These are phyloP conservation scores for Verasper variegatus DNA, from an alignment of 2,113 vertebrate species.

Conservation along the genomic window DNA sequence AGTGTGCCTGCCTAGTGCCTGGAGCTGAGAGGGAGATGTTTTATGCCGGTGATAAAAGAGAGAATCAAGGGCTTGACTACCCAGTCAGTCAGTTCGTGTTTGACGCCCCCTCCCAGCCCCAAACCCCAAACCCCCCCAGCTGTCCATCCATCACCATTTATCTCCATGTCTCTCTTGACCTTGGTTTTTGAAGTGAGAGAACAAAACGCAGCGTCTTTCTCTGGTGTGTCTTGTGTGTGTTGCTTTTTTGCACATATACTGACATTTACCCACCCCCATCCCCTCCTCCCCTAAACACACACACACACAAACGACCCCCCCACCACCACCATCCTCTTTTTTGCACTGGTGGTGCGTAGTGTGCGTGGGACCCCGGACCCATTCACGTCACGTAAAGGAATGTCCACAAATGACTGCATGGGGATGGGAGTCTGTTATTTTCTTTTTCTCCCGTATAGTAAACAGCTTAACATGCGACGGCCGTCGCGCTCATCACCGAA, in stretches of 20 bases:
- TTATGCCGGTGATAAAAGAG: constrained; percentile 8
- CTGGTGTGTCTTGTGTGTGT: constrained; percentile 47
- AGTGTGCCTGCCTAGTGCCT: constrained; percentile 2
- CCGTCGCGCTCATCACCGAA: constrained; percentile 46
- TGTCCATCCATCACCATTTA: constrained; percentile 32
- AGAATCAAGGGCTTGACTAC: constrained; percentile 8
- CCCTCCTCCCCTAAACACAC: no score
- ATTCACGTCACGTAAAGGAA: constrained; percentile 69
- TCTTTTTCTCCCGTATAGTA: constrained; percentile 32
- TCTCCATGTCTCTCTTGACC: constrained; percentile 48
- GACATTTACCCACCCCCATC: not conserved
- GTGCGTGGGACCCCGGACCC: constrained; percentile 55
- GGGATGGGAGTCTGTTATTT: not conserved
- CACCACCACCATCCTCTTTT: not conserved
- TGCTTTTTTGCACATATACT: constrained; percentile 25
- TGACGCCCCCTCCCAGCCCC: not conserved
- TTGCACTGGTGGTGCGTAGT: constrained; percentile 52
- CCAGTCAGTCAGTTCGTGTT: not conserved
- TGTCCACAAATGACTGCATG: constrained; percentile 37
- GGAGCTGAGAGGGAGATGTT: constrained; percentile 10
- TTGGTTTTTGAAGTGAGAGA: constrained; percentile 54
- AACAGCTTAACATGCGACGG: constrained; percentile 70
- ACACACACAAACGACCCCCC: not conserved
- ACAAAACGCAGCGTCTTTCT: constrained; percentile 37
- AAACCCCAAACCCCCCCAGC: not conserved